A percentile compares a stretch with the other conserved stretches of the same genome.
Conservation (phyloP, 2,797 vertebrate genomes). For the Sebastes oblongus region DNA sequence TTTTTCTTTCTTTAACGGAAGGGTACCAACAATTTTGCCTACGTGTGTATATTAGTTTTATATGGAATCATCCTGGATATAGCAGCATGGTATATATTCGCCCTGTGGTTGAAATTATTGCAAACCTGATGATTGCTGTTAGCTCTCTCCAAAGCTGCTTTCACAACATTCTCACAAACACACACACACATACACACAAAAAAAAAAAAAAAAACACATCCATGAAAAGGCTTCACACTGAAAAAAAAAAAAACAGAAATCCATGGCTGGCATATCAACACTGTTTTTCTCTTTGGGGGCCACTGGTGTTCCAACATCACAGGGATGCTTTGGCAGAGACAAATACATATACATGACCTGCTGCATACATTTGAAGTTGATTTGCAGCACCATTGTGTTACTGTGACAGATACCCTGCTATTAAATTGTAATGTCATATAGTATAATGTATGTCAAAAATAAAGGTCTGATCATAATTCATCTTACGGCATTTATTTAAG, state of each 20-base stretch:
- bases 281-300: conserved; percentile 67
- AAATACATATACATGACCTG: conserved; percentile 71
- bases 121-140: conserved; percentile 65
- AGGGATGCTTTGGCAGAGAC: conserved; percentile 72
- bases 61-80: conserved; percentile 17
- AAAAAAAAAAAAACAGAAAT: conserved; percentile 45
- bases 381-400: conserved; percentile 9
- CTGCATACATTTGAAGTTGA: conserved; percentile 58
- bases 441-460: neutral
- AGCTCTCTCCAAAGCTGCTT: conserved; percentile 59
- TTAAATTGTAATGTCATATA: neutral
- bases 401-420: neutral
- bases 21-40: too few relatives aligned
- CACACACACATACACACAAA: neutral
- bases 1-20: too few relatives aligned
- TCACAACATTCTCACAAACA: conserved; percentile 40
- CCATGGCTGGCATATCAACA: conserved; percentile 78
- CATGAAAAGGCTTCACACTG: conserved; percentile 49
- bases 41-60: conserved; percentile 34
- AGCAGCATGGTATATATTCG: conserved; percentile 22
- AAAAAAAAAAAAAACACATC: neutral
- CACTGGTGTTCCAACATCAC: conserved; percentile 72
- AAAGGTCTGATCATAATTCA: neutral
- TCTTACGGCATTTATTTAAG: neutral
- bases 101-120: conserved; percentile 46